Base-by-base conservation (phyloP, 2,113 vertebrate genomes). In the Catagonus wagneri region DNA sequence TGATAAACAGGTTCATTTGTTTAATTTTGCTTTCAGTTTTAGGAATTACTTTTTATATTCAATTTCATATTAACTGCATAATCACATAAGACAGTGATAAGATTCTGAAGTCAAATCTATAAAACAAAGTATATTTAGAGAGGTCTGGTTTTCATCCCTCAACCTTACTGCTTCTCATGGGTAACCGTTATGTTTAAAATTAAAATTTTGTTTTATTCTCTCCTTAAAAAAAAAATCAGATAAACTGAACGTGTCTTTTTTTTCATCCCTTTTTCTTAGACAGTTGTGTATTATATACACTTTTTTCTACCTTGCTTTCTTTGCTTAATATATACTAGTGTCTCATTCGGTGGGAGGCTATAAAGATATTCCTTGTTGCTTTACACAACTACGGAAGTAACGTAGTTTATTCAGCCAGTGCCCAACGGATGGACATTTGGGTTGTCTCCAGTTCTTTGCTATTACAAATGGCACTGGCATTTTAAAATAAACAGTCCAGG, bases 161-260 rank as follows among this genome's bases (percentile, higher is more conserved):
- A 91, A 39, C 7, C 11, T 54, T 29, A 16, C 93, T 83, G 0
- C 7, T 90, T 87, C 8, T 89, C 60, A 54, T 78, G 68, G 34
- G 36, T 74, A 56, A 61, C 25, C 39, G 69, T 85, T 90, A 71
- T 72, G 29, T 96, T 97, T 96, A 75, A 94, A 95, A 69, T 78
- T 75, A 93, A 95, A 52, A 84, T 88, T 71, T 91, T 96, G 54
- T 19, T 61, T 94, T 88, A 81, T 80, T 94, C 8, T 96, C 58
- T 32, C 80, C 58, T 89, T 69, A 52, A 94, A 78, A 89, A 86
- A 83, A 71, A 25, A 84, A 88, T 60, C 32, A 83, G 79, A 76
- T 27, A 32, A 71, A 87, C 16, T 65, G 12, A 74, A 15, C 52
- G 3, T 88, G 3, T 83, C 23, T 71, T 71, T 69, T 89, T 93